Conservation (phyloP, 2,888 invertebrate genomes). For the Drosophila borealis region DNA sequence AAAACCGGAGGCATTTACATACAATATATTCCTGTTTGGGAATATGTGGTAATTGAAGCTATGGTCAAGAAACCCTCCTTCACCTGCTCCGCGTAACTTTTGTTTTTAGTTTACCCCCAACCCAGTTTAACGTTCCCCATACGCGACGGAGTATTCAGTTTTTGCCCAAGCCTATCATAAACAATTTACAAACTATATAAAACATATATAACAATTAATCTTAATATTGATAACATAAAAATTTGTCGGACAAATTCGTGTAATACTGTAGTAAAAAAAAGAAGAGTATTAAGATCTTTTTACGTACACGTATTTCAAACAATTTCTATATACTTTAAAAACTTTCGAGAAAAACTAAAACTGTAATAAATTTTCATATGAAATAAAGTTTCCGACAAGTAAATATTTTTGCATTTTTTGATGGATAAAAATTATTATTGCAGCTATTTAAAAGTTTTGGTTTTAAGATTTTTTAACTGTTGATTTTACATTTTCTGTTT, state of each 20-base stretch:
- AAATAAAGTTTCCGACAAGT: constrained; percentile 56
- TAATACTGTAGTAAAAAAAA: constrained; percentile 23
- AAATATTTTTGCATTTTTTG: constrained; percentile 3
- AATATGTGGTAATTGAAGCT: constrained; percentile 1
- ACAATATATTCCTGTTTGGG: constrained; percentile 4
- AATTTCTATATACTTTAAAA: constrained; percentile 42
- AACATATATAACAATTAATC: constrained; percentile 50
- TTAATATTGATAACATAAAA: constrained; percentile 33
- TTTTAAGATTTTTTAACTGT: too few species aligned
- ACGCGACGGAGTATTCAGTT: constrained; percentile 7
- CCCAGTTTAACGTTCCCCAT: constrained; percentile 6
- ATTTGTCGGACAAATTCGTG: constrained; percentile 36
- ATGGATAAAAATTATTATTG: background rate
- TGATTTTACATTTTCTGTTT: too few species aligned
- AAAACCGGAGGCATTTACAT: background rate
- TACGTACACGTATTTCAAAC: constrained; percentile 22
- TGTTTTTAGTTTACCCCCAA: background rate
- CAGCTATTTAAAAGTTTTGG: too few species aligned
- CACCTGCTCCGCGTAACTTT: background rate
- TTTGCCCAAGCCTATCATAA: constrained; percentile 10
- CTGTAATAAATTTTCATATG: constrained; percentile 34
- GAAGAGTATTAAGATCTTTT: constrained; percentile 9
- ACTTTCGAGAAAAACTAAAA: constrained; percentile 27
- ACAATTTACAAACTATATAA: constrained; percentile 31
- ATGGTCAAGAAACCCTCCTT: constrained; percentile 7